Evolutionary conservation across 1,140 invertebrate species (phyloP), one percentile per base, ranked within the genome.

Genomic region (Argopecten irradians): DNA sequence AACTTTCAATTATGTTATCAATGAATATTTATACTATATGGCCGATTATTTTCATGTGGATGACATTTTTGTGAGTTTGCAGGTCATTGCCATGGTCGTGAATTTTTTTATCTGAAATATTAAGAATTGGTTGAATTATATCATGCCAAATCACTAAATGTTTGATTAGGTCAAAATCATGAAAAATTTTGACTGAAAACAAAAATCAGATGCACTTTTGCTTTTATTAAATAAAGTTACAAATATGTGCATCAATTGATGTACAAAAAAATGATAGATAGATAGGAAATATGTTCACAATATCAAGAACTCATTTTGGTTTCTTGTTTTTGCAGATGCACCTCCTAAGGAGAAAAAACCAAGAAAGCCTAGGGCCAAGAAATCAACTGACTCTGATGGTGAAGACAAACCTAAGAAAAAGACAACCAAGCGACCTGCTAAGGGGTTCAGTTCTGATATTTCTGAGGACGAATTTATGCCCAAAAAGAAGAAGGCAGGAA

Each of bases 391-490:
- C 46, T 89, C 87, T 35, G 92, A 92, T 34, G 89, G 90, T 71
- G 91, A 90, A 13, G 87, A 86, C 7, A 91, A 91, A 46, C 89
- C 89, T 1, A 89, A 89, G 35, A 91, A 89, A 39, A 92, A 92
- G 46, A 22, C 85, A 82, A 90, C 88, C 28, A 90, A 90, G 86
- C 91, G 93, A 82, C 90, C 92, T 34, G 87, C 92, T 13, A 91
- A 91, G 39, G 83, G 87, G 1, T 88, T 90, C 16, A 86, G 87
- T 33, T 88, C 88, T 34, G 91, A 92, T 87, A 87, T 88, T 32
- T 92, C 92, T 41, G 94, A 93, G 46, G 92, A 92, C 71, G 94
- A 93, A 9, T 91, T 92, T 82, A 87, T 36, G 90, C 91, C 94
- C 13, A 94, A 94, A 89, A 95, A 95, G 88, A 93, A 93, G 55